Evolutionary conservation across 2,888 invertebrate genomes (phyloP).

Genomic region (Sialis lutaria): DNA sequence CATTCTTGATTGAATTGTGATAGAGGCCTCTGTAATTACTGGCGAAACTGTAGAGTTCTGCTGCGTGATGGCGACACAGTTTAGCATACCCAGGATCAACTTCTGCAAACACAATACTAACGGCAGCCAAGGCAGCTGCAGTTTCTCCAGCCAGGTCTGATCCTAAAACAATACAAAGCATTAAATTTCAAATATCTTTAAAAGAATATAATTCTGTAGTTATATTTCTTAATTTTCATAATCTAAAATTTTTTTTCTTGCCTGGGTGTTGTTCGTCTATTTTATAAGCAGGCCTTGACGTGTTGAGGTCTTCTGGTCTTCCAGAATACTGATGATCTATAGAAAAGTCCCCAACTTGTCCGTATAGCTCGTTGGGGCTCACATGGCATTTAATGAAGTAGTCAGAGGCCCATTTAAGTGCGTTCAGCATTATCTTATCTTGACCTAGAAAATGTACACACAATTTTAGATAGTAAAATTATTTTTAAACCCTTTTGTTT

Average conservation of each 20-base stretch:
- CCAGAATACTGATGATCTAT: slow-evolving; percentile 41
- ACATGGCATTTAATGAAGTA: slow-evolving; percentile 40
- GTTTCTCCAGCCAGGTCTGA: slow-evolving; percentile 41
- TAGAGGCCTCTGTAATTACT: slow-evolving; percentile 29
- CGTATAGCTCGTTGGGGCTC: slow-evolving; percentile 30
- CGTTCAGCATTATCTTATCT: slow-evolving; percentile 24
- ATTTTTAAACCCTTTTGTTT: not conserved
- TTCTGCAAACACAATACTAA: slow-evolving; percentile 29
- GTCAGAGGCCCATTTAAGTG: slow-evolving; percentile 38
- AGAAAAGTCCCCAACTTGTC: slow-evolving; percentile 36
- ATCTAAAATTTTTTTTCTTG: slow-evolving; percentile 10
- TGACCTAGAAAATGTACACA: slow-evolving; percentile 18
- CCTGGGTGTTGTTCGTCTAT: slow-evolving; percentile 34
- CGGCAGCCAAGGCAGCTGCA: slow-evolving; percentile 36
- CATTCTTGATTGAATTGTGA: slow-evolving; percentile 30
- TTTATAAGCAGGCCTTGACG: slow-evolving; percentile 35
- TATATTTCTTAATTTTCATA: no score
- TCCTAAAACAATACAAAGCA: slow-evolving; percentile 17
- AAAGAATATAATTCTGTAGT: not conserved
- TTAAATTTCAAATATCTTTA: not conserved
- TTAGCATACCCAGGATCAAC: slow-evolving; percentile 26
- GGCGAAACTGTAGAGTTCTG: slow-evolving; percentile 32
- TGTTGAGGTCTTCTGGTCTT: slow-evolving; percentile 39
- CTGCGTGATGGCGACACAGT: slow-evolving; percentile 27
- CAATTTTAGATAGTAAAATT: not conserved